These are phyloP conservation scores for Cacoxenus indagator DNA, from an alignment of 2,888 invertebrate genomes.

Conservation along the genomic window DNA sequence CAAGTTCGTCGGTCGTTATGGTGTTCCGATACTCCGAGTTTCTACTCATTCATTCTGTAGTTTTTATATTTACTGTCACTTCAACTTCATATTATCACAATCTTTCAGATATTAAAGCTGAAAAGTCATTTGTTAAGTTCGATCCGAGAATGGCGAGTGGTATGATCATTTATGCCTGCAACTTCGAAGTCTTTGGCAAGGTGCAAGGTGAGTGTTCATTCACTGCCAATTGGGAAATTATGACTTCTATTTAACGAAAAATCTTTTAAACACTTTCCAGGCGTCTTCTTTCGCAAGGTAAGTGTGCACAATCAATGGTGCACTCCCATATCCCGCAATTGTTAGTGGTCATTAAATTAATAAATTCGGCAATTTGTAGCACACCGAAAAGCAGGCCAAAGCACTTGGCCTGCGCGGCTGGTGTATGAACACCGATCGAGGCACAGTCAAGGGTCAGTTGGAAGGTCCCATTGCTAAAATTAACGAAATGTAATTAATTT, in stretches of 20 bases:
- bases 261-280: slow-evolving; percentile 44
- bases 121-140: not conserved
- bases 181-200: slow-evolving; percentile 63
- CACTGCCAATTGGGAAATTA: slow-evolving; percentile 13
- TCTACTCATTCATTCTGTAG: slow-evolving; percentile 30
- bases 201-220: slow-evolving; percentile 63
- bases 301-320: too few relatives aligned
- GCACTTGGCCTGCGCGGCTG: slow-evolving; percentile 76
- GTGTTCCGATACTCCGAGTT: slow-evolving; percentile 40
- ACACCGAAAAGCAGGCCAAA: slow-evolving; percentile 75
- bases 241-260: not conserved
- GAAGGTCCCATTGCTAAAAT: slow-evolving; percentile 74
- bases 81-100: slow-evolving; percentile 8
- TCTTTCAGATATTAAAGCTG: not conserved
- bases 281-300: slow-evolving; percentile 69
- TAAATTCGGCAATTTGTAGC: slow-evolving; percentile 65
- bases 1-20: slow-evolving; percentile 46
- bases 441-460: slow-evolving; percentile 76
- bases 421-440: slow-evolving; percentile 77
- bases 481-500: slow-evolving; percentile 72
- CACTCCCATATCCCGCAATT: not conserved
- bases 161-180: slow-evolving; percentile 43
- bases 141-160: slow-evolving; percentile 31
- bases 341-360: not conserved
- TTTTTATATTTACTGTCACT: slow-evolving; percentile 12